A percentile compares a stretch with the other conserved stretches of the same genome.
phyloP scores from a whole-genome alignment of 2,797 vertebrate species.

The Darevskia mixta region DNA sequence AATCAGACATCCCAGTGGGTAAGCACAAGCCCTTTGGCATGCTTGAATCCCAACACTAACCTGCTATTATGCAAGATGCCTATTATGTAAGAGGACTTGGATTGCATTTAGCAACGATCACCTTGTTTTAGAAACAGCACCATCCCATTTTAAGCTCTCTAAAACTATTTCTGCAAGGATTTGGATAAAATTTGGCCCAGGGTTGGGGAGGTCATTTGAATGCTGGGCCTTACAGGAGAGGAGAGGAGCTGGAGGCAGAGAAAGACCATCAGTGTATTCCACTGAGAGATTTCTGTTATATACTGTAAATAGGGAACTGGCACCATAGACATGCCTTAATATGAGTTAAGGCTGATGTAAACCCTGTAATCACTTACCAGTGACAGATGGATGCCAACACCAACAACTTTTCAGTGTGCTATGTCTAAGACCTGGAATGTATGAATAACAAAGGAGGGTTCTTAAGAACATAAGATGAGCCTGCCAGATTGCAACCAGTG shows the following conservation, averaged over 20 bases:
- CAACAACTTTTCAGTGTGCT: no score
- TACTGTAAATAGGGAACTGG: no score
- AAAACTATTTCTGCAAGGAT: background rate
- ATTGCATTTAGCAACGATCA: background rate
- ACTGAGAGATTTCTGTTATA: background rate
- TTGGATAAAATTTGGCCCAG: background rate
- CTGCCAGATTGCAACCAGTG: no score
- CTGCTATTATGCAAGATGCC: background rate
- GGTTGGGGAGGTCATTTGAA: background rate
- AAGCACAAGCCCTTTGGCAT: background rate
- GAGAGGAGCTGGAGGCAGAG: background rate
- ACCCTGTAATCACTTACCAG: no score
- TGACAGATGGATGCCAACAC: no score
- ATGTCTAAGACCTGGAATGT: no score
- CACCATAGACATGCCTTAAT: no score
- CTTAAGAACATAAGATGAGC: no score
- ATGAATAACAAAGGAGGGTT: no score
- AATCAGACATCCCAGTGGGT: background rate
- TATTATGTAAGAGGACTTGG: background rate
- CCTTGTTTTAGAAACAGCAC: constrained; percentile 1
- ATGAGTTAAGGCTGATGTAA: no score
- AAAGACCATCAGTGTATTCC: constrained; percentile 1
- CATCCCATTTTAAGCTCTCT: background rate
- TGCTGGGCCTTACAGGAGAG: background rate
- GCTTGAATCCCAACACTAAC: background rate